Base-by-base conservation (phyloP, 2,797 vertebrate species). In the Apodemus agrarius region DNA sequence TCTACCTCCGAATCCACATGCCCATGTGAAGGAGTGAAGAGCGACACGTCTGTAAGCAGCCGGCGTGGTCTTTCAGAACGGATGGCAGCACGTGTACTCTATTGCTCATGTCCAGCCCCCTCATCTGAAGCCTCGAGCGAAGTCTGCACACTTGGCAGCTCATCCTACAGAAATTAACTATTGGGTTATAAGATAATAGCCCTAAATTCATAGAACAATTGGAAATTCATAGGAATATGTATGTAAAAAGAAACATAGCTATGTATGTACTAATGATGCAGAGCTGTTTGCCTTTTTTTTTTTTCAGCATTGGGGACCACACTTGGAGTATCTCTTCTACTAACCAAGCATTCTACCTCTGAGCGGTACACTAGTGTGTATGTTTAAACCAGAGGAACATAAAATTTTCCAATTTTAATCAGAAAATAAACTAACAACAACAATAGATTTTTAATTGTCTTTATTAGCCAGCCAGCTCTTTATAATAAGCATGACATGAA, bases 361-460 rank as follows among this genome's bases (percentile, higher is more conserved):
- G 14, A 72, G 40, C 52, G 54, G 52, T 29, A n/a, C 16, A 2
- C 13, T 40, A 69, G 11, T 24, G 24, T 67, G 11, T 59, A n/a
- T 88, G 67, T 76, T 95, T 93, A 92, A 82, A 80, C 79, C 22
- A 82, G 40, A 80, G 80, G 43, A 90, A 89, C 24, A 74, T 24
- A 76, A 89, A 78, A 79, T 22, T 87, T 75, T 79, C 10, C 24
- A 26, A 49, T 92, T 90, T 81, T 84, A 87, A 52, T 31, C 91
- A 54, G 31, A 93, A 22, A 57, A 59, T 92, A 93, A 91, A 75
- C 76, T 34, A 96, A 69, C 46, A 97, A 72, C 26, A 65, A 26
- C 13, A 82, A 63, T 24, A 93, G 61, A 88, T 69, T 79, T 91
- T 96, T 96, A 95, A 96, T 91, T 90, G n/a, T 78, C 57, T 91